These are phyloP conservation scores for Aurelia coerulea DNA, from an alignment of 30 jellyfish, hydroid and myxozoan genomes.

Conservation along the genomic window DNA sequence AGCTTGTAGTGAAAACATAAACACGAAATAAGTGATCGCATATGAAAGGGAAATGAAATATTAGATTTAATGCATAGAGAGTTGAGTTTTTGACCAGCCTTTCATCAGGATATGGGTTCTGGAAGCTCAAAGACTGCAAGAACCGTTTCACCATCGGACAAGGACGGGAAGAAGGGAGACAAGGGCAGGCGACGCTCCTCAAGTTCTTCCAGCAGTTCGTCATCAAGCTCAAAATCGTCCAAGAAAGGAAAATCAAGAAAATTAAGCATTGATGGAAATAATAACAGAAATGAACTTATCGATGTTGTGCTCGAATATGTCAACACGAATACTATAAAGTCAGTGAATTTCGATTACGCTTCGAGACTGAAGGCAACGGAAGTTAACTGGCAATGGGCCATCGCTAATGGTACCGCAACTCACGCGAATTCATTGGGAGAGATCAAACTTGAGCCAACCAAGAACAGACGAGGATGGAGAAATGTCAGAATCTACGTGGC, in stretches of 20 bases:
- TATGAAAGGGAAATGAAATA: neutral
- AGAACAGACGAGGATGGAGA: constrained; percentile 62
- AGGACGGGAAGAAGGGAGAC: constrained; percentile 3
- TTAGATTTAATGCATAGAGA: neutral
- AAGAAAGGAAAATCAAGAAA: constrained; percentile 1
- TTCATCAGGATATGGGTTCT: constrained; percentile 44
- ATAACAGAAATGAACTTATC: constrained; percentile 65
- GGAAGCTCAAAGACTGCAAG: constrained; percentile 46
- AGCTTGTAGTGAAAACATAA: neutral
- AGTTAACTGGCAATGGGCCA: constrained; percentile 82
- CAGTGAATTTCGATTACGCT: constrained; percentile 63
- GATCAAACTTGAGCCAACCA: constrained; percentile 50
- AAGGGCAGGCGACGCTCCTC: constrained; percentile 1
- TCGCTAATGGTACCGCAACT: constrained; percentile 56
- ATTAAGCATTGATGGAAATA: constrained; percentile 65
- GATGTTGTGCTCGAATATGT: constrained; percentile 78
- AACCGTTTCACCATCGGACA: too few relatives aligned
- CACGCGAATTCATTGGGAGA: constrained; percentile 25
- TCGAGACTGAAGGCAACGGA: constrained; percentile 71
- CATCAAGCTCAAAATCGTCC: constrained; percentile 17
- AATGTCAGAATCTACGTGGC: constrained; percentile 66
- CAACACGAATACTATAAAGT: constrained; percentile 47
- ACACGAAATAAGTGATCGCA: neutral
- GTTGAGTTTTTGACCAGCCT: neutral
- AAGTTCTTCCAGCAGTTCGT: constrained; percentile 31